Evolutionary conservation across 2,888 invertebrate species (phyloP).

Genomic region (Drosophila quinaria): DNA sequence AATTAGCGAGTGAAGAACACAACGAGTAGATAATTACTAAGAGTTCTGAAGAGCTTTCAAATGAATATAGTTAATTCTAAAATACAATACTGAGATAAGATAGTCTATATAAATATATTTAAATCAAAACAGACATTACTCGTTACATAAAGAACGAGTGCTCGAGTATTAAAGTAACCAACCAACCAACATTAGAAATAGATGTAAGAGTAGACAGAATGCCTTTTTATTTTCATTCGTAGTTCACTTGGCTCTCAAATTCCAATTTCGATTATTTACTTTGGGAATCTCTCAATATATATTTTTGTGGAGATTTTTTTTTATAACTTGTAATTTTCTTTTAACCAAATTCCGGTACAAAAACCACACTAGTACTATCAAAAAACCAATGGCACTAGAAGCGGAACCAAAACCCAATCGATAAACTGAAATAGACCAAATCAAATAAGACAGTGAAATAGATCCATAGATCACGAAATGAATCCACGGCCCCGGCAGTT

Average conservation of each 20-base stretch:
- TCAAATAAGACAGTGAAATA: background rate
- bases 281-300: slow-evolving; percentile 16
- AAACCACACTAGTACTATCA: background rate
- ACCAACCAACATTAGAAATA: too few relatives aligned
- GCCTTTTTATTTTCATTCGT: background rate
- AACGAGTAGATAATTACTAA: background rate
- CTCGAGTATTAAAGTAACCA: too few relatives aligned
- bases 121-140: too few relatives aligned
- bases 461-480: slow-evolving; percentile 14
- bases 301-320: slow-evolving; percentile 21
- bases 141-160: too few relatives aligned
- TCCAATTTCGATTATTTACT: slow-evolving; percentile 10
- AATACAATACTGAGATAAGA: too few relatives aligned
- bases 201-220: too few relatives aligned
- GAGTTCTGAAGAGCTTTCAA: too few relatives aligned
- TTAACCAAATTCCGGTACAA: slow-evolving; percentile 28
- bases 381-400: background rate
- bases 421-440: background rate
- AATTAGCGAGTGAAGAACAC: background rate
- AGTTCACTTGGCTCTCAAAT: slow-evolving; percentile 4
- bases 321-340: slow-evolving; percentile 16
- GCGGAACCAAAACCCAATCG: background rate
- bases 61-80: background rate
- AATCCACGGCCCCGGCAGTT: slow-evolving; percentile 24
- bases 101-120: too few relatives aligned